Percentiles rank a stretch among this genome's conserved stretches.
phyloP scores from a whole-genome alignment of 2,113 vertebrate genomes.

The Progne subis region DNA sequence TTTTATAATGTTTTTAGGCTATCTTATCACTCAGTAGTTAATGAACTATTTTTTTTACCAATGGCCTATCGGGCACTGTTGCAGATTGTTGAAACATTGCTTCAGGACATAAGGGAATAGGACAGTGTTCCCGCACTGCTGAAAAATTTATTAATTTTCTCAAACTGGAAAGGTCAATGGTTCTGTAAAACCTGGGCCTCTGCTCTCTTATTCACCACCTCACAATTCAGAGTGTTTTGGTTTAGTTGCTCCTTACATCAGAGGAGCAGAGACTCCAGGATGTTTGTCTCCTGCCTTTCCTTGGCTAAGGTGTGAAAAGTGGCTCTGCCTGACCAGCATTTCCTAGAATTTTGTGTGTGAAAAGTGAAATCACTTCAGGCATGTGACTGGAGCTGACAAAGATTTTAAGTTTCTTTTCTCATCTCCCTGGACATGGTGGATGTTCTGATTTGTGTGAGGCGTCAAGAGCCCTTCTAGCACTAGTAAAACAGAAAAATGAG shows the following conservation, averaged over 20 bases:
- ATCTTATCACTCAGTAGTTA: background rate
- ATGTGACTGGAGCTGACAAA: background rate
- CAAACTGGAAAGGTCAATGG: background rate
- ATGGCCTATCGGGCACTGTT: background rate
- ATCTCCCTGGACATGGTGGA: accelerated
- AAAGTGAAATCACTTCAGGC: background rate
- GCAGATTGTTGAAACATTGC: background rate
- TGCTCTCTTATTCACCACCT: background rate
- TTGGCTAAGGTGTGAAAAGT: background rate
- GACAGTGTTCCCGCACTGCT: background rate
- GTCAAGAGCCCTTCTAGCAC: background rate
- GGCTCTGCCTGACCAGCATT: background rate
- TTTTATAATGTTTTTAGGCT: background rate
- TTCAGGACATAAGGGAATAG: background rate
- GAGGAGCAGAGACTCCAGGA: background rate
- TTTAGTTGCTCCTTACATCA: background rate
- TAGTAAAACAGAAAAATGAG: background rate
- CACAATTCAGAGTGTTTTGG: background rate
- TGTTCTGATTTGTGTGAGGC: background rate
- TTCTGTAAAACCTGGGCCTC: background rate
- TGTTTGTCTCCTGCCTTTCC: background rate
- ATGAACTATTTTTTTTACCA: background rate
- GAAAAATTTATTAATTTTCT: slow-evolving; percentile 10
- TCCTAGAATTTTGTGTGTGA: background rate
- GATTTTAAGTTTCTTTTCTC: background rate